Evolutionary conservation across 1,140 invertebrate species (phyloP), one percentile per base, ranked within the genome.

Genomic region (Drosophila equinoxialis): DNA sequence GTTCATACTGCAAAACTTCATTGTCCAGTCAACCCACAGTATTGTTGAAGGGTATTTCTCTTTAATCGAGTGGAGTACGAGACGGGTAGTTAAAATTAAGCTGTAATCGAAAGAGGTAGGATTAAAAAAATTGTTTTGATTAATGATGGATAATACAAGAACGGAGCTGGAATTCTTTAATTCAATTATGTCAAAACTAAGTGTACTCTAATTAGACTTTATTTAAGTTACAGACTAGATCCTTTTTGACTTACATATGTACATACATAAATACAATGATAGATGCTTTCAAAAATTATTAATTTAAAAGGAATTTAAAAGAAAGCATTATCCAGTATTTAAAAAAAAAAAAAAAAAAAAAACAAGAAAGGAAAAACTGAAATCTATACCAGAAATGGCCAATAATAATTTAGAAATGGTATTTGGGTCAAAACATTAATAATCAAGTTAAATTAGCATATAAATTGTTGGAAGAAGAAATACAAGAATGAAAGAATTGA

Each of bases 1-100:
- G 90, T 92, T 92, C 92, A 93, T 93, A 85, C 92, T 92, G 91
- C 92, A 92, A 92, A 92, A 92, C 92, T 92, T 93, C 92, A 93
- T 93, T 80, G 89, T 93, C 45, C 83, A 80, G 77, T 78, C 65
- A 74, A 84, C 74, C 80, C 84, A 71, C 66, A 59, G 71, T 72
- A 79, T 37, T 37, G 35, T 71, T 69, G 45, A 79, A 26, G 68
- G 79, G 66, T 87, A 55, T 66, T 59, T 23, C 41, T 48, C 54
- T 71, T 42, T 45, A 42, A 48, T 58, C 68, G 65, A 59, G 51
- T 42, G 30, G 26, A 61, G 57, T 37, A 23, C n/a, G 23, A 62
- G 6, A 30, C 42, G 8, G 10, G 17, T 62, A 39, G 26, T 45
- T 45, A 30, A 37, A 30, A 10, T 45, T 45, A 20, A 11, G 60